Conservation (phyloP, 2,797 vertebrate species). For the Peromyscus eremicus region DNA sequence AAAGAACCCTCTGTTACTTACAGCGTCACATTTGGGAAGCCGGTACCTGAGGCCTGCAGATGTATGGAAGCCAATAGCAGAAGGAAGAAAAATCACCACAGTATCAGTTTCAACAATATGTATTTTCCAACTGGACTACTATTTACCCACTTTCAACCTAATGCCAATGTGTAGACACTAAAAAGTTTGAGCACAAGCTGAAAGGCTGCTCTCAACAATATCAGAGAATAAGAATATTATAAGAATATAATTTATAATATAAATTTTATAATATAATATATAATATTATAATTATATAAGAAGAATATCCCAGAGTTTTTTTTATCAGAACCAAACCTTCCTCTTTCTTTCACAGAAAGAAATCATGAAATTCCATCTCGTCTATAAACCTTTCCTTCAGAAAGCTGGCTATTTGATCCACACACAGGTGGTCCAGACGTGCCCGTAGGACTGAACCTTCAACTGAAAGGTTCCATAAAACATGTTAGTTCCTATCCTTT, state of each 20-base stretch:
- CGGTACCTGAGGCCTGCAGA: background rate
- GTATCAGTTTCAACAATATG: background rate
- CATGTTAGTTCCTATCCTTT: background rate
- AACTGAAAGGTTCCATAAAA: background rate
- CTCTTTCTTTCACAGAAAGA: slow-evolving; percentile 10
- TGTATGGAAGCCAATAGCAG: background rate
- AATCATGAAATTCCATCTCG: slow-evolving; percentile 9
- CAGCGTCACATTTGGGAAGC: background rate
- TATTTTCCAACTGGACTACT: slow-evolving; percentile 11
- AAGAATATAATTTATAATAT: no score
- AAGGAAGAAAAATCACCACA: background rate
- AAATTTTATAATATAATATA: no score
- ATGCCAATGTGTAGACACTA: background rate
- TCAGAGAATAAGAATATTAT: background rate
- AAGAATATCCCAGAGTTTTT: background rate
- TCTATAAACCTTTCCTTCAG: background rate
- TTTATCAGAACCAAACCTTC: background rate
- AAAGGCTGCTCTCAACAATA: background rate
- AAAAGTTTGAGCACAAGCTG: background rate
- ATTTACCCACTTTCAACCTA: slow-evolving; percentile 28
- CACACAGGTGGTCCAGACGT: background rate
- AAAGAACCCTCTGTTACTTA: slow-evolving; percentile 2
- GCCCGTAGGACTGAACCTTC: background rate
- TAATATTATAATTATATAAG: no score
- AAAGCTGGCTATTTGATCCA: background rate